Base-by-base conservation (phyloP, 2,797 vertebrate species). In the Erpetoichthys calabaricus region DNA sequence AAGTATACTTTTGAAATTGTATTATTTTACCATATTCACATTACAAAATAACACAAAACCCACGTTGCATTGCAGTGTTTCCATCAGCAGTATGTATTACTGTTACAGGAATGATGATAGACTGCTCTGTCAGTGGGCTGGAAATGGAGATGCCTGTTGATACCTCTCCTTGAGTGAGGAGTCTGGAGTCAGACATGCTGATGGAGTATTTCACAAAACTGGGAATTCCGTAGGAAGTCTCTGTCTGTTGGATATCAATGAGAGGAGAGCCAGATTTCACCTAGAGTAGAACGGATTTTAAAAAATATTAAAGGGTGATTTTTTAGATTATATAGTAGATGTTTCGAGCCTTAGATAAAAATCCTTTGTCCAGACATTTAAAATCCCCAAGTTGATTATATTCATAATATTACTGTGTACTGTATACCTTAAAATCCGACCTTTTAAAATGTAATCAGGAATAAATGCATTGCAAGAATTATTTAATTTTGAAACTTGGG, bases 121-220 rank as follows among this genome's bases (percentile, higher is more conserved):
- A 76, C 62, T 91, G 90, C 54, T 80, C 73, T 1, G 78, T 86
- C 57, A 78, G 10, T 3, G 79, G 7, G 63, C 90, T 92, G 63
- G 80, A 88, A 57, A 95, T 67, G 44, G 83, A 87, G 50, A 99
- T 60, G 1, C 73, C 51, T 0, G 90, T 84, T 7, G 87, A 80
- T 52, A 78, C 66, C 1, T 84, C 69, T 0, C 71, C 78, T 52
- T 75, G 83, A 66, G 70, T 80, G 50, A 75, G 66, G 0, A 78
- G 64, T 0, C 68, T 55, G 1, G 78, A 68, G 59, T 91, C 83
- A 7, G 82, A 73, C 54, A 90, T 65, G 6, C 72, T 73, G 8
- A 98, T 63, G 0, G 78, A 80, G 79, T 90, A 98, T n/a, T 80
- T 87, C 41, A 84, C 56, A 1, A 75, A 93, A 65, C 86, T 86